Base-by-base conservation (phyloP, 2,888 invertebrate species). In the Fragum sueziense region DNA sequence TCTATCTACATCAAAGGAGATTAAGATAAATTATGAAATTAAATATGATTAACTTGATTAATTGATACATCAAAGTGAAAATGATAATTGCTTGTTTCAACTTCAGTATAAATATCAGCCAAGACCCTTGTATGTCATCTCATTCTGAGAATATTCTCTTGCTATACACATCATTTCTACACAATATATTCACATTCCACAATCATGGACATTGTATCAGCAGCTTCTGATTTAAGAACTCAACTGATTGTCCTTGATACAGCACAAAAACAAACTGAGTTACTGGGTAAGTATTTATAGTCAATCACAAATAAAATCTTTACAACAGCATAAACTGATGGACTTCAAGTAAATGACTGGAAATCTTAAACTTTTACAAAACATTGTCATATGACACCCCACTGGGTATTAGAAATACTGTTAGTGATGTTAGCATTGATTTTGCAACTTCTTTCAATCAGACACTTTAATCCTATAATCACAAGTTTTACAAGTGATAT, bases 231-330 rank as follows among this genome's bases (percentile, higher is more conserved):
- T 41, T 34, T 67, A 1, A 27, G 69, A 51, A 27, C 27, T 47
- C 51, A 51, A 22, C 6, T 69, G 52, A 51, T 69, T 52, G 31
- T 51, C 31, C 51, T 51, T 31, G 69, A 69, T 51, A 52, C 29
- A 9, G 47, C 69, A 31, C 9, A 52, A 1, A 69, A 9, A 69
- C 69, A 69, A 47, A 47, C 27, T 29, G 22, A 47, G 37, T 20
- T 27, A 22, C 34, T 41, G 25, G 41, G 67, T 67, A 67, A 34
- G 67, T 59, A 2, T 27, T 29, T n/a, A n/a, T n/a, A n/a, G n/a
- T n/a, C n/a, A n/a, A n/a, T n/a, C n/a, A n/a, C n/a, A n/a, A n/a
- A n/a, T n/a, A n/a, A n/a, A n/a, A n/a, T n/a, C n/a, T n/a, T n/a
- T n/a, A n/a, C n/a, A n/a, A n/a, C n/a, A n/a, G n/a, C n/a, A n/a